A percentile compares a stretch with the other conserved stretches of the same genome.
phyloP scores from a whole-genome alignment of 2,888 invertebrate genomes.

The Atethmia centrago region DNA sequence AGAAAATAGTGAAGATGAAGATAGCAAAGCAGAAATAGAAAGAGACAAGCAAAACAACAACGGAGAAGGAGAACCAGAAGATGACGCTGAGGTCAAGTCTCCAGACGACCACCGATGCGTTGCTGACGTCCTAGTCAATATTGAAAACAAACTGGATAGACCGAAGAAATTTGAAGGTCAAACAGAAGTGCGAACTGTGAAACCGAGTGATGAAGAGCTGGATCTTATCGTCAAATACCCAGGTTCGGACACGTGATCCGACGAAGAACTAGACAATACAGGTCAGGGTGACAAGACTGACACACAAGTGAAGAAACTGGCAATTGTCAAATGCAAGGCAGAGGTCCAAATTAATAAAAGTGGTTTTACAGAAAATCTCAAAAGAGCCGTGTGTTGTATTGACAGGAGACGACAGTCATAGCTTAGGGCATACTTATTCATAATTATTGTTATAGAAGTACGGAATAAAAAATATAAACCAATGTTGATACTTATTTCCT shows the following conservation, averaged over 20 bases:
- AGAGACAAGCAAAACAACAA: conserved; percentile 84
- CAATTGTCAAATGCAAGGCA: conserved; percentile 74
- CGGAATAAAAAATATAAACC: conserved; percentile 48
- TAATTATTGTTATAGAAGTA: conserved; percentile 46
- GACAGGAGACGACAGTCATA: conserved; percentile 86
- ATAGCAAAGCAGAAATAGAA: conserved; percentile 80
- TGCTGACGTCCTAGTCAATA: conserved; percentile 86
- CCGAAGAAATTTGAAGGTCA: conserved; percentile 83
- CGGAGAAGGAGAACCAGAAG: conserved; percentile 72
- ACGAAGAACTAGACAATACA: conserved; percentile 77
- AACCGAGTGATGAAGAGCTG: conserved; percentile 85
- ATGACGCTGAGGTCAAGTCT: conserved; percentile 79
- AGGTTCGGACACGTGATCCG: conserved; percentile 90
- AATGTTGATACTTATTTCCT: conserved; percentile 47
- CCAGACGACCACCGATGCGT: conserved; percentile 82
- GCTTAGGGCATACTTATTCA: conserved; percentile 57
- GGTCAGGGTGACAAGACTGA: conserved; percentile 83
- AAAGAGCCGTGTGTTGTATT: conserved; percentile 87
- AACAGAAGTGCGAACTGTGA: conserved; percentile 81
- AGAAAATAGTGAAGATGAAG: conserved; percentile 86
- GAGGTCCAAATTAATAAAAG: conserved; percentile 83
- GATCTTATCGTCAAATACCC: conserved; percentile 88
- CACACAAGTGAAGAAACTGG: conserved; percentile 71
- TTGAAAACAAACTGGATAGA: conserved; percentile 85
- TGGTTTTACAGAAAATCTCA: conserved; percentile 87